phyloP scores from a whole-genome alignment of 2,888 invertebrate genomes.

The Seira ritae region DNA sequence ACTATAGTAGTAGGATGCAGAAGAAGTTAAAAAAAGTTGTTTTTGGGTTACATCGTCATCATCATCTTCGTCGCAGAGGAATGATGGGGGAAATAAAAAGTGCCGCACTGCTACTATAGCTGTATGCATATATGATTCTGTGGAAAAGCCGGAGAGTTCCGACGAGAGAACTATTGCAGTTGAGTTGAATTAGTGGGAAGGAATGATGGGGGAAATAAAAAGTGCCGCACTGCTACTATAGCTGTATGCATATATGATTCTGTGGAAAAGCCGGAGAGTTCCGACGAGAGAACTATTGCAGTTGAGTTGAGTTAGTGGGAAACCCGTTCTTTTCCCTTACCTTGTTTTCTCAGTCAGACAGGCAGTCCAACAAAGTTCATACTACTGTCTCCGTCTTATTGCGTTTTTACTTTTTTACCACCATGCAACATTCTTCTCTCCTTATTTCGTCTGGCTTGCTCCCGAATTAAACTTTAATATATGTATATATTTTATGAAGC shows the following conservation, averaged over 20 bases:
- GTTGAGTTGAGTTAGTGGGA: slow-evolving; percentile 12
- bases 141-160: slow-evolving; percentile 47
- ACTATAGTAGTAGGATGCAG: not conserved
- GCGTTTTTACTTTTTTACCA: no score
- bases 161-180: slow-evolving; percentile 12
- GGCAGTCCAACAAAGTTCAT: no score
- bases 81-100: slow-evolving; percentile 28
- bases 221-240: slow-evolving; percentile 48
- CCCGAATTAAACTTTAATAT: not conserved
- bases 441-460: no score
- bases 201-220: slow-evolving; percentile 22
- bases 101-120: slow-evolving; percentile 45
- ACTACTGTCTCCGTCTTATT: no score
- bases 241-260: not conserved
- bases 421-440: no score
- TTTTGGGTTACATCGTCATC: slow-evolving; percentile 35
- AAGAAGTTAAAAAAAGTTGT: not conserved
- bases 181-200: no score
- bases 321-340: slow-evolving; percentile 28
- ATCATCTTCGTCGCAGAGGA: slow-evolving; percentile 27
- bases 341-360: no score
- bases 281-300: slow-evolving; percentile 23
- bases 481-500: not conserved
- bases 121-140: not conserved
- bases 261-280: slow-evolving; percentile 43